A percentile compares a stretch with the other conserved stretches of the same genome.
phyloP scores from a whole-genome alignment of 2,113 vertebrate genomes.

The Pluvianellus socialis region DNA sequence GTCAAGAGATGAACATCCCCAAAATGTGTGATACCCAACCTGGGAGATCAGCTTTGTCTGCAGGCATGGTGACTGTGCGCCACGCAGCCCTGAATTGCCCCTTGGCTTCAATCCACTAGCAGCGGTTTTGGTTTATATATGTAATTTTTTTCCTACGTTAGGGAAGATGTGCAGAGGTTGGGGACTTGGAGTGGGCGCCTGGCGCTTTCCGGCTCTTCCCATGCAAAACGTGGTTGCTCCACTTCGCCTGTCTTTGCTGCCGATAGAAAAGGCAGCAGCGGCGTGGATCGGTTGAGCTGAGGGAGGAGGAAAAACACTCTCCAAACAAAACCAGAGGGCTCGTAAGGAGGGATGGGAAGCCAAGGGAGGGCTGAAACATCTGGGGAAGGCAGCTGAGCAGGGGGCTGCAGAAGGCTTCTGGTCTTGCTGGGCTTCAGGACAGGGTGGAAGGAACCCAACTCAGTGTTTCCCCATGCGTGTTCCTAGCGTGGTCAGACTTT shows the following conservation, averaged over 20 bases:
- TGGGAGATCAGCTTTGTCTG: neutral
- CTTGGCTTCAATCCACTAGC: neutral
- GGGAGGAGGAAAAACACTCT: neutral
- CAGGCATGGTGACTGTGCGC: fast-evolving
- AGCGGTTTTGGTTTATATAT: neutral
- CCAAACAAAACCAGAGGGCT: neutral
- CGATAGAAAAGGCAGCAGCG: neutral
- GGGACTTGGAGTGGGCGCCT: neutral
- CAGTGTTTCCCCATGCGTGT: fast-evolving
- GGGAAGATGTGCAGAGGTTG: neutral
- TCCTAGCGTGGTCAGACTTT: neutral
- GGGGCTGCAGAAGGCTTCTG: neutral
- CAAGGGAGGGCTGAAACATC: neutral
- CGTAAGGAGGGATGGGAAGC: neutral
- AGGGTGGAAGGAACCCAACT: neutral
- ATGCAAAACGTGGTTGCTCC: neutral
- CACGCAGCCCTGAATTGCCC: neutral
- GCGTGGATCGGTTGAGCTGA: neutral
- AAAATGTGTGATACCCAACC: neutral
- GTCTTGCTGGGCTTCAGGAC: neutral
- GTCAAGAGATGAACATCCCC: neutral
- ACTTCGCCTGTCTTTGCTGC: neutral
- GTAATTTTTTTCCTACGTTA: neutral
- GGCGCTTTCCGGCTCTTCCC: neutral
- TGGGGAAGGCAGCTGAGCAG: neutral